phyloP scores from a whole-genome alignment of 2,113 vertebrate species.

The Protobothrops mucrosquamatus region DNA sequence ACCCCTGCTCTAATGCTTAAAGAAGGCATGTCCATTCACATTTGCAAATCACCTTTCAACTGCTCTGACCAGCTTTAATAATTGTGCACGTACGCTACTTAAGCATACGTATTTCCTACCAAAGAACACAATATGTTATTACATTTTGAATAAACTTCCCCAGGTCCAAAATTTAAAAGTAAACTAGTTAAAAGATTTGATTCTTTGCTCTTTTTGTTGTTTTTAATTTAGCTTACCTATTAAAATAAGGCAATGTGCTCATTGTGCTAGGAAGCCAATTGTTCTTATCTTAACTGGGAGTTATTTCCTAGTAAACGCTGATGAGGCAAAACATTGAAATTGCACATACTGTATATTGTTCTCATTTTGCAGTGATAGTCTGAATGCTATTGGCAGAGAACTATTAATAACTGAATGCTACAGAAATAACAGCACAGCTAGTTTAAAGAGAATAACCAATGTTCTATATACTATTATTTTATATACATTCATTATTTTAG shows the following conservation, averaged over 20 bases:
- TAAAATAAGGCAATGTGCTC: neutral
- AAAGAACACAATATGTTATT: neutral
- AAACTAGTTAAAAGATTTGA: neutral
- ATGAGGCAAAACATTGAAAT: neutral
- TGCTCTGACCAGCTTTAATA: neutral
- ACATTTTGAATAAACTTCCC: neutral
- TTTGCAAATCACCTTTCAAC: neutral
- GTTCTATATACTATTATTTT: neutral
- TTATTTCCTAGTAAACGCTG: neutral
- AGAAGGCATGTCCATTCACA: neutral
- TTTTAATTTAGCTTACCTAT: neutral
- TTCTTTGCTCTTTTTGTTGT: neutral
- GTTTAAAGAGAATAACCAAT: neutral
- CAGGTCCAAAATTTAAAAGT: neutral
- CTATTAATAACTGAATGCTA: neutral
- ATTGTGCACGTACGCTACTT: neutral
- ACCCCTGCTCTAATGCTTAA: neutral
- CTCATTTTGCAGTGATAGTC: neutral
- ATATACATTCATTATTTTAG: neutral
- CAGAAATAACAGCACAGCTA: neutral
- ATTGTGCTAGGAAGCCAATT: neutral
- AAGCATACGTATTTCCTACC: neutral
- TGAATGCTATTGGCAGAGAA: neutral
- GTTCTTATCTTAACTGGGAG: neutral
- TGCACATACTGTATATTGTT: neutral